Conservation (phyloP, 2,888 invertebrate genomes). For the Saturnia pavonia region DNA sequence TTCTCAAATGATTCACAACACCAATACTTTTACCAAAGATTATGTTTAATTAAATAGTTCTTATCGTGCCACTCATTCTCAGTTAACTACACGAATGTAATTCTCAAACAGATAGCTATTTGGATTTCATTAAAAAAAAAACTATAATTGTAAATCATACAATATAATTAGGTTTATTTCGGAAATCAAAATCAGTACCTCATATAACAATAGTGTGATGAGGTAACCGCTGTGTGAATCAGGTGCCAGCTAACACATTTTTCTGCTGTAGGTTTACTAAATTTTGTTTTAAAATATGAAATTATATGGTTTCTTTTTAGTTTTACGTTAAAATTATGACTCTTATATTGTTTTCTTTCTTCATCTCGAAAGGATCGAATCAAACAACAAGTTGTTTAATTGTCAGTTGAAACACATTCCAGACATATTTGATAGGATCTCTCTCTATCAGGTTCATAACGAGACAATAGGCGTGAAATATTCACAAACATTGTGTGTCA, state of each 20-base stretch:
- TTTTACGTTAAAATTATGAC: neutral
- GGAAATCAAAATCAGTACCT: neutral
- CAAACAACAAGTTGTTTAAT: neutral
- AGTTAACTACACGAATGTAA: neutral
- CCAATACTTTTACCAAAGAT: neutral
- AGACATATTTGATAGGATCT: conserved; percentile 6
- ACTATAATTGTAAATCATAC: neutral
- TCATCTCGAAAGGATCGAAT: neutral
- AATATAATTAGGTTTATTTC: neutral
- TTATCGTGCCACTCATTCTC: neutral
- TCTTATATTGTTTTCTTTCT: neutral
- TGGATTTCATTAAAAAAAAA: no score
- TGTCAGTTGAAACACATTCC: neutral
- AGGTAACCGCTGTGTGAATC: neutral
- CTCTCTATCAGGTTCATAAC: neutral
- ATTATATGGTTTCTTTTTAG: neutral
- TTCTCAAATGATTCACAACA: neutral
- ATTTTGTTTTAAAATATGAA: neutral
- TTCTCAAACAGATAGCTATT: no score
- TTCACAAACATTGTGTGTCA: conserved; percentile 21
- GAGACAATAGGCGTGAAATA: conserved; percentile 12
- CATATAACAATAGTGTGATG: neutral
- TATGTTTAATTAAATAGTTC: neutral
- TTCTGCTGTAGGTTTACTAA: neutral
- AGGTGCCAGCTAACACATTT: neutral